A percentile compares a stretch with the other conserved stretches of the same genome.
These are phyloP conservation scores for Platichthys stellatus DNA, from an alignment of 2,113 vertebrate species.

Conservation along the genomic window DNA sequence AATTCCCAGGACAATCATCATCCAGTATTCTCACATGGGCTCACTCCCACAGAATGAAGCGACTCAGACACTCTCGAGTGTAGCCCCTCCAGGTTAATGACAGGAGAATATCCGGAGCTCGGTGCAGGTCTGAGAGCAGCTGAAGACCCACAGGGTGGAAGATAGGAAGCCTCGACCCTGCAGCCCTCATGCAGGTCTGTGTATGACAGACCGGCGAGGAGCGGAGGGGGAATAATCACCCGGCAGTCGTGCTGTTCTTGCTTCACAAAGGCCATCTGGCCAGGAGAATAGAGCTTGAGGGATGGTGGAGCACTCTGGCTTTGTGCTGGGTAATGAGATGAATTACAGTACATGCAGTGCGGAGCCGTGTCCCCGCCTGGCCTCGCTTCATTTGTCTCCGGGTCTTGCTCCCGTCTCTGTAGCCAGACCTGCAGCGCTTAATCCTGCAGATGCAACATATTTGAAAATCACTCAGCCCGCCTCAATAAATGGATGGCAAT, in stretches of 20 bases:
- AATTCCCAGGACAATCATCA: no score
- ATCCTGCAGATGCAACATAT: slow-evolving; percentile 38
- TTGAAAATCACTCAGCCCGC: slow-evolving; percentile 47
- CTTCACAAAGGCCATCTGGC: slow-evolving; percentile 62
- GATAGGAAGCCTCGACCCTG: slow-evolving; percentile 22
- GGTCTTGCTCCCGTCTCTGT: slow-evolving; percentile 41
- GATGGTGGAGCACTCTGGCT: slow-evolving; percentile 49
- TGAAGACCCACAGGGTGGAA: slow-evolving; percentile 1
- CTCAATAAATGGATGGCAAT: slow-evolving; percentile 28
- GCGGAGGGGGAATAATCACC: slow-evolving; percentile 48
- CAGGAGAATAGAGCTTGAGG: slow-evolving; percentile 51
- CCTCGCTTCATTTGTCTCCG: slow-evolving; percentile 53
- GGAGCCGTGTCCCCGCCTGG: slow-evolving; percentile 45
- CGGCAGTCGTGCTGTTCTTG: slow-evolving; percentile 29
- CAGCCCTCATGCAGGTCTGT: slow-evolving; percentile 2
- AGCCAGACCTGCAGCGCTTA: slow-evolving; percentile 39
- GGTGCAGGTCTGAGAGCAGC: no score
- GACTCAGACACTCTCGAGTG: no score
- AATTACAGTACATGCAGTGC: slow-evolving; percentile 57
- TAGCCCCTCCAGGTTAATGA: no score
- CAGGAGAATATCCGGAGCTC: no score
- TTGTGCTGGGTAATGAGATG: slow-evolving; percentile 70
- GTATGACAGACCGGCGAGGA: slow-evolving; percentile 23
- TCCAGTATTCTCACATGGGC: no score
- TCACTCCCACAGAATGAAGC: no score